These are phyloP conservation scores for Lamprotornis superbus DNA, from an alignment of 2,113 vertebrate species.

Conservation along the genomic window DNA sequence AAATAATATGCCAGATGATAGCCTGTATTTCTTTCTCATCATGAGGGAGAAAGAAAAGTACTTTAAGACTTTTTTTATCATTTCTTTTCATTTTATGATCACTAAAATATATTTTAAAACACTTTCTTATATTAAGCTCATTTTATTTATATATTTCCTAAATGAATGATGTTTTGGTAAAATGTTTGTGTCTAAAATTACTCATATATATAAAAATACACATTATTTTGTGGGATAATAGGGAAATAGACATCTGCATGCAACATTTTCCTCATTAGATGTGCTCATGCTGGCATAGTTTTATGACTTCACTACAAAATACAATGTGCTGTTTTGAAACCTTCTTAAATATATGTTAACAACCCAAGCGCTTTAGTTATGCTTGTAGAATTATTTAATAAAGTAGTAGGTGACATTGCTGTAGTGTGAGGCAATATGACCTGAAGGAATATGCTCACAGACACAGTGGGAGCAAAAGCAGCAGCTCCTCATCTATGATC, in stretches of 20 bases:
- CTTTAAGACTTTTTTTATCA: background rate
- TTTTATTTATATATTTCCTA: slow-evolving; percentile 50
- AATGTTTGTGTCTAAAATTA: slow-evolving; percentile 46
- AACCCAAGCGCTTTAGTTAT: slow-evolving; percentile 48
- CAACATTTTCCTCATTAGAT: slow-evolving; percentile 70
- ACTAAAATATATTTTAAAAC: slow-evolving; percentile 51
- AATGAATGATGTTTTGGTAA: slow-evolving; percentile 48
- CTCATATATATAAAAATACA: slow-evolving; percentile 66
- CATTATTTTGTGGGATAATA: slow-evolving; percentile 66
- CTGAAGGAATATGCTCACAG: background rate
- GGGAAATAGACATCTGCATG: slow-evolving; percentile 62
- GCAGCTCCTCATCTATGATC: background rate
- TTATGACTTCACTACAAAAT: slow-evolving; percentile 61
- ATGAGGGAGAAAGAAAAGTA: background rate
- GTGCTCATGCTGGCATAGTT: slow-evolving; percentile 62
- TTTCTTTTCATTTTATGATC: slow-evolving; percentile 42
- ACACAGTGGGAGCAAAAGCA: background rate
- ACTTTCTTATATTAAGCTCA: slow-evolving; percentile 52
- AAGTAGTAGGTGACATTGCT: background rate
- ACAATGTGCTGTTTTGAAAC: slow-evolving; percentile 59
- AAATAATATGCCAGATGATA: slow-evolving; percentile 19
- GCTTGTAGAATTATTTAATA: slow-evolving; percentile 14
- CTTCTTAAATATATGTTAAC: slow-evolving; percentile 49
- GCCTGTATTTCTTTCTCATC: slow-evolving; percentile 27
- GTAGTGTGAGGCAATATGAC: rapidly evolving